Base-by-base conservation (phyloP, 2,888 invertebrate genomes). In the Mayetiola destructor region DNA sequence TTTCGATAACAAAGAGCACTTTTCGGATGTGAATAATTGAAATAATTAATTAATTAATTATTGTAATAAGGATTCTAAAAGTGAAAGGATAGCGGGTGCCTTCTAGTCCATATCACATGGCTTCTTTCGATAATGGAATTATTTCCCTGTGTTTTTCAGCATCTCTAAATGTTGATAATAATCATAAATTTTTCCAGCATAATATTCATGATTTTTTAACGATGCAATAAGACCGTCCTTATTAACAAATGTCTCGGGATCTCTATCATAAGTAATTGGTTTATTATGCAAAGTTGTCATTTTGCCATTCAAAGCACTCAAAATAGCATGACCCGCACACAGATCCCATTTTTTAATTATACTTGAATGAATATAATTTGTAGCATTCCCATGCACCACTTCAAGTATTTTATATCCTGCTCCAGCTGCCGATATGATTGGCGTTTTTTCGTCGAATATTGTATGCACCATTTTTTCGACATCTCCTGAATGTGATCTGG, bases 281-380 rank as follows among this genome's bases (percentile, higher is more conserved):
- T 81, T 75, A 56, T 85, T 83, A 59, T 77, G 73, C 9, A 83
- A 70, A 0, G 85, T 86, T 0, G 86, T 87, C 85, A 93, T 84
- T 67, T 78, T 77, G 1, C 93, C 94, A 39, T 83, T 82, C 1
- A 89, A 72, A 0, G 86, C 77, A 59, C 81, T 81, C 21, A 92
- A 69, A 60, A 92, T 81, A 8, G 90, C 91, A 72, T 91, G 68
- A 6, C 95, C 95, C 1, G 97, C 94, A 67, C 97, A 99, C 20
- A 96, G 80, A 67, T 99, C 97, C 99, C 99, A 99, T 69, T 99
- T 99, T 68, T 97, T 97, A 40, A 99, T 97, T 21, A 80, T 78
- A 1, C 95, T 96, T 6, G 82, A 80, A 67, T 99, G 99, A 9
- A 96, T 73, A 68, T 99, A 99, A 0, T 89, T 82, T 62, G 91